Base-by-base conservation (phyloP, 2,888 invertebrate genomes). In the Agrotis clavis region DNA sequence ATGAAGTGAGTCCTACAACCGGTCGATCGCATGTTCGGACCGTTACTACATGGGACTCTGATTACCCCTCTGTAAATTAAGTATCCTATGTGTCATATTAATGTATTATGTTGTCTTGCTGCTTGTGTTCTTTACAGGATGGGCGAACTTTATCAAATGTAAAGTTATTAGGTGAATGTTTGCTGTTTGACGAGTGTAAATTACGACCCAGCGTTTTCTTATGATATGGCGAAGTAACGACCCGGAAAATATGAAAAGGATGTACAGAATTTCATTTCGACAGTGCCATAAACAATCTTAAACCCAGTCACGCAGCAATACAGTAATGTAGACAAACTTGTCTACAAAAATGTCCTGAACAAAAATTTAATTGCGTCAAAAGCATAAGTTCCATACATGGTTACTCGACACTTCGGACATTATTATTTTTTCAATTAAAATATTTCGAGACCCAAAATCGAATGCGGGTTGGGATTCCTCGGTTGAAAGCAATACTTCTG, bases 401-500 rank as follows among this genome's bases (percentile, higher is more conserved):
- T 54, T 45, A 78, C 54, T 30, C 21, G 47, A 67, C 74, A 78
- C 73, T 41, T 67, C 45, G 62, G 25, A 80, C 73, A 41, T 77
- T 71, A 67, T 72, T 69, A 77, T 62, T 74, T 78, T 82, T 77
- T 77, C 72, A 81, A 79, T 84, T 84, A 85, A 79, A 85, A 79
- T 75, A 74, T 76, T 84, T 81, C 53, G 25, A 71, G 72, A 56
- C 30, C 69, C 66, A 73, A 76, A 73, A 79, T 66, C 73, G 77
- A 76, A 81, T 74, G 74, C 82, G 67, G 74, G 78, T 68, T 68
- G 77, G 74, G 56, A 79, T 81, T 76, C 78, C 65, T 77, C 75
- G 66, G 78, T 77, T 77, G 86, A 82, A 85, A 84, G 84, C 79
- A 79, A 85, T 85, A 85, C 86, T 84, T 82, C 85, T 77, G 85